Conservation (phyloP, 1,140 invertebrate species). For the Hermetia illucens region DNA sequence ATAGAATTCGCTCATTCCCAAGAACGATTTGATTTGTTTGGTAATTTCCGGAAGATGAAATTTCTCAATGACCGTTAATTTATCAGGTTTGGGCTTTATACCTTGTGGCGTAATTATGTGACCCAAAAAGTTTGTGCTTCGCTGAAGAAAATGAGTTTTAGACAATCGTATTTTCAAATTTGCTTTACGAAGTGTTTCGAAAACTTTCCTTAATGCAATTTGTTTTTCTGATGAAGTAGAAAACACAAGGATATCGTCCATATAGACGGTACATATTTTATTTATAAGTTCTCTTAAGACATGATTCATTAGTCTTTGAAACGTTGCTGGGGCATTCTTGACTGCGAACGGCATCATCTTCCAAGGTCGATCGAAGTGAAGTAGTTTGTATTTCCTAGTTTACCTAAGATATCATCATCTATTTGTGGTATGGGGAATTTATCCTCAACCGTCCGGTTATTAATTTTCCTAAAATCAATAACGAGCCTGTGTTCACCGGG, state of each 20-base stretch:
- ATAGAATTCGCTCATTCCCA: constrained; percentile 26
- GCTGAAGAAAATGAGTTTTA: too few relatives aligned
- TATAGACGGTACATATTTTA: constrained; percentile 12
- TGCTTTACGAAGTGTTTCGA: too few relatives aligned
- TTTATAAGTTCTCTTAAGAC: not conserved
- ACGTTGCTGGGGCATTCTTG: constrained; percentile 21
- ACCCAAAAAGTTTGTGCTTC: too few relatives aligned
- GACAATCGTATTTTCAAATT: too few relatives aligned
- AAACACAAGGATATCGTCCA: constrained; percentile 11
- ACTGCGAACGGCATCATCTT: constrained; percentile 29
- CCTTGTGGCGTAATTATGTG: constrained; percentile 11
- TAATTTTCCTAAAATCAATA: too few relatives aligned
- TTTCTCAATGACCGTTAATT: constrained; percentile 8
- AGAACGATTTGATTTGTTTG: constrained; percentile 5
- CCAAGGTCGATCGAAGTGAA: too few relatives aligned
- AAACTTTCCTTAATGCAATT: constrained; percentile 14
- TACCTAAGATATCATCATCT: too few relatives aligned
- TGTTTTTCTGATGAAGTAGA: constrained; percentile 15
- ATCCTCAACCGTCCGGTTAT: too few relatives aligned
- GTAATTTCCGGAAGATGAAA: constrained; percentile 8
- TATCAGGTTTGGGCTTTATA: constrained; percentile 10
- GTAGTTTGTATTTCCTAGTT: too few relatives aligned
- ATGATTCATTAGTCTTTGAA: constrained; percentile 7
- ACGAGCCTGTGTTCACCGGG: too few relatives aligned
- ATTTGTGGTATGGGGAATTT: too few relatives aligned